Percentiles rank a stretch among this genome's conserved stretches.
Evolutionary conservation across 2,113 vertebrate genomes (phyloP).

Genomic region (Carlito syrichta): DNA sequence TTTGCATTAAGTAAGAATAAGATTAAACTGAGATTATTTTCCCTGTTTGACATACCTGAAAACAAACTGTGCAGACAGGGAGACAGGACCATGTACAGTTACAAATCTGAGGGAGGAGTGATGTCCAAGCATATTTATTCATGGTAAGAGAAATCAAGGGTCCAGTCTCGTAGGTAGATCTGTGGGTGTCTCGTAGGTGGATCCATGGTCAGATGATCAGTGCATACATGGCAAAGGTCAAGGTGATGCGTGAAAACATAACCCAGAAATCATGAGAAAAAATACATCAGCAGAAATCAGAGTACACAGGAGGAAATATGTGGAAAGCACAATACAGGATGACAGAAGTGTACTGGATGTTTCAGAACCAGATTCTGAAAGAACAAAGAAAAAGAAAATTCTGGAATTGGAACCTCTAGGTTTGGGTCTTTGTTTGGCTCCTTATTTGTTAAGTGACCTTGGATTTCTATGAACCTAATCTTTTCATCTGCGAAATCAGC

Average conservation of each 20-base stretch:
- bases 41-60: neutral
- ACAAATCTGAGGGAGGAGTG: neutral
- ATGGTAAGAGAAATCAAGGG: neutral
- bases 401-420: neutral
- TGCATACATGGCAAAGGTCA: neutral
- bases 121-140: neutral
- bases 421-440: neutral
- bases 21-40: slow-evolving; percentile 27
- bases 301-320: neutral
- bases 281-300: slow-evolving; percentile 3
- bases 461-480: neutral
- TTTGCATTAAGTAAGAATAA: neutral
- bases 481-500: neutral
- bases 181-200: neutral
- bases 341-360: neutral
- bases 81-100: neutral
- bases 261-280: too few species aligned
- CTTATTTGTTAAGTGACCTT: neutral
- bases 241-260: neutral
- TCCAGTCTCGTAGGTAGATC: neutral
- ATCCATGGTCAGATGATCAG: neutral
- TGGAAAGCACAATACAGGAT: neutral
- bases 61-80: neutral
- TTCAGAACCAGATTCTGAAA: neutral
- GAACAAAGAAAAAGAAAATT: neutral